Evolutionary conservation across 1,140 invertebrate genomes (phyloP).

Genomic region (Temnothorax curvispinosus): DNA sequence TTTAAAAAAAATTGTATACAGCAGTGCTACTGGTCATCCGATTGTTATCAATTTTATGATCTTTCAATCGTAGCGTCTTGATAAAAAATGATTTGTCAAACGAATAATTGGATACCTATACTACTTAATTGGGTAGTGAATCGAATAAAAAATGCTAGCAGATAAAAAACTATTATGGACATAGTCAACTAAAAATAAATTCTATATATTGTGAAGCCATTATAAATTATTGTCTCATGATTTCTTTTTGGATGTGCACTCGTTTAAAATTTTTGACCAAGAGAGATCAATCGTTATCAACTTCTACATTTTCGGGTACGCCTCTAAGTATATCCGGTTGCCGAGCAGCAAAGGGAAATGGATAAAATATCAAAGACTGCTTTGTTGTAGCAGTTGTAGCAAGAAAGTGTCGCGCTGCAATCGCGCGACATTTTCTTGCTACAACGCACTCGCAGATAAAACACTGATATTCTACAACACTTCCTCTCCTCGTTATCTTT

Average conservation of each 20-base stretch:
- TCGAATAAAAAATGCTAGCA: background rate
- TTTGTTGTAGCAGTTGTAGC: constrained; percentile 4
- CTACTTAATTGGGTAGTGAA: background rate
- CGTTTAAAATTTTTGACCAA: background rate
- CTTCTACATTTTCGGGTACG: constrained; percentile 19
- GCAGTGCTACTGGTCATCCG: background rate
- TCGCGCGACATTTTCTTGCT: constrained; percentile 27
- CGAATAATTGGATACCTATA: background rate
- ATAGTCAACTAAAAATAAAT: background rate
- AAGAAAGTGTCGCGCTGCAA: too few species aligned
- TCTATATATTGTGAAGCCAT: background rate
- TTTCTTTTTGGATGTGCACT: background rate
- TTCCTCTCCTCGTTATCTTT: background rate
- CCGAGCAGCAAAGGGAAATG: background rate
- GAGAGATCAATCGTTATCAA: constrained; percentile 14
- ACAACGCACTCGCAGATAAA: background rate
- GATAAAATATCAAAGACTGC: constrained; percentile 30
- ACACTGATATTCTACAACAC: background rate
- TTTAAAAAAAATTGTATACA: constrained; percentile 3
- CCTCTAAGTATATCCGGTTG: background rate
- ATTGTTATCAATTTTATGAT: constrained; percentile 21
- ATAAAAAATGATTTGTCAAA: constrained; percentile 1
- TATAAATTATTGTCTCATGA: background rate
- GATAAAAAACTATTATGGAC: background rate
- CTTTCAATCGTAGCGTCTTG: background rate